Percentiles rank a stretch among this genome's conserved stretches.
Conservation (phyloP, 2,113 vertebrate species). For the Hemiprocne comata region DNA sequence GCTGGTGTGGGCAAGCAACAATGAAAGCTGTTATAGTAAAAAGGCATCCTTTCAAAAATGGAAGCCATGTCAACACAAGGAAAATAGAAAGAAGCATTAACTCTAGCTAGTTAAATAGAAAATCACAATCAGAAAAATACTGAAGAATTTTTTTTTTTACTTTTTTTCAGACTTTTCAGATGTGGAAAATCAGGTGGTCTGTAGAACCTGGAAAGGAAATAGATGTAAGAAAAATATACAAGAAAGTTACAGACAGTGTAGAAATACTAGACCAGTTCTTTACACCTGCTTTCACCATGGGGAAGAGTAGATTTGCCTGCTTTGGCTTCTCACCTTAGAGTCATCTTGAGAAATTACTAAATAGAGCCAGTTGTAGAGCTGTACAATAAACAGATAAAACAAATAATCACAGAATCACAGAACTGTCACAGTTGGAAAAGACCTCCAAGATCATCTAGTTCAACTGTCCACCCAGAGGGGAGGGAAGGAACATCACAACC, state of each 20-base stretch:
- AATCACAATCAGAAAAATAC: neutral
- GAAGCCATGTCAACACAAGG: neutral
- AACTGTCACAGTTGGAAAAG: too few species aligned
- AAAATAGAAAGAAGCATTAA: neutral
- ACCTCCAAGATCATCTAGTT: too few species aligned
- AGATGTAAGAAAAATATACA: neutral
- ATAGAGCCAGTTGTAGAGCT: neutral
- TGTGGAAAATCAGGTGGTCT: neutral
- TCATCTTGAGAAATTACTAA: neutral
- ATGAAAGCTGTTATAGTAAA: neutral
- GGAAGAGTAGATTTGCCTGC: neutral
- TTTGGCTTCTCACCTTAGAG: neutral
- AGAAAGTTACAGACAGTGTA: neutral
- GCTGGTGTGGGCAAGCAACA: neutral
- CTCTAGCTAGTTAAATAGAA: neutral
- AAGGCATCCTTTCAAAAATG: neutral
- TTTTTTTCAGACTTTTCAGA: neutral
- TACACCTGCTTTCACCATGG: neutral
- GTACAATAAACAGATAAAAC: neutral
- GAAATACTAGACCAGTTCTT: neutral
- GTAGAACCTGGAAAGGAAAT: neutral
- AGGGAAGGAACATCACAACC: too few species aligned
- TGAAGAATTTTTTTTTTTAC: neutral
- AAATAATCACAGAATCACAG: neutral
- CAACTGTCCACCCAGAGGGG: too few species aligned